Percentiles rank a stretch among this genome's conserved stretches.
phyloP scores from a whole-genome alignment of 2,797 vertebrate genomes.

The Acipenser oxyrinchus region DNA sequence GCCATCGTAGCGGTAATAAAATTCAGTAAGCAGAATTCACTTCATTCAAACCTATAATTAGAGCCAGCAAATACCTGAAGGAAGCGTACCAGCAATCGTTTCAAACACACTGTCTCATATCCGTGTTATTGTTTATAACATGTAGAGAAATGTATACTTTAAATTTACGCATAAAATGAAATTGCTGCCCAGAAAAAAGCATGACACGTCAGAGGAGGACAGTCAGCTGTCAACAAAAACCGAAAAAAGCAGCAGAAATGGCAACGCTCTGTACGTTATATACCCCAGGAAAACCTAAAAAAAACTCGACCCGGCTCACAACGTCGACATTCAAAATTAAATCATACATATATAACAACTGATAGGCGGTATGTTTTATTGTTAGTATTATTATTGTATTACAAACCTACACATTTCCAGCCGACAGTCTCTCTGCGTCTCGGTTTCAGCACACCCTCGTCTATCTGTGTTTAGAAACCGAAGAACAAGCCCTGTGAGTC shows the following conservation, averaged over 20 bases:
- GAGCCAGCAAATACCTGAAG: too few species aligned
- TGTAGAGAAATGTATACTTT: too few species aligned
- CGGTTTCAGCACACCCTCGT: slow-evolving; percentile 6
- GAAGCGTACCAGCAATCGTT: too few species aligned
- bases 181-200: background rate
- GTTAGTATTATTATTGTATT: background rate
- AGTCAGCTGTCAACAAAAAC: slow-evolving; percentile 11
- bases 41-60: too few species aligned
- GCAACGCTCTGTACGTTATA: background rate
- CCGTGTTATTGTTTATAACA: too few species aligned
- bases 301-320: background rate
- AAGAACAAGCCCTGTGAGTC: background rate
- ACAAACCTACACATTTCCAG: slow-evolving; percentile 17
- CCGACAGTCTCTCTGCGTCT: slow-evolving; percentile 1
- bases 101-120: too few species aligned
- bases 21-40: too few species aligned
- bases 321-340: too few species aligned
- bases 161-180: too few species aligned
- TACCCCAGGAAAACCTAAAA: background rate
- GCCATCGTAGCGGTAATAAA: too few species aligned
- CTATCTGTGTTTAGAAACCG: background rate
- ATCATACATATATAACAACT: background rate
- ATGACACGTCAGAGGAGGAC: slow-evolving; percentile 13
- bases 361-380: background rate
- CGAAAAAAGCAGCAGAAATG: background rate